Conservation (phyloP, 2,113 vertebrate species). For the Falcunculus frontatus region DNA sequence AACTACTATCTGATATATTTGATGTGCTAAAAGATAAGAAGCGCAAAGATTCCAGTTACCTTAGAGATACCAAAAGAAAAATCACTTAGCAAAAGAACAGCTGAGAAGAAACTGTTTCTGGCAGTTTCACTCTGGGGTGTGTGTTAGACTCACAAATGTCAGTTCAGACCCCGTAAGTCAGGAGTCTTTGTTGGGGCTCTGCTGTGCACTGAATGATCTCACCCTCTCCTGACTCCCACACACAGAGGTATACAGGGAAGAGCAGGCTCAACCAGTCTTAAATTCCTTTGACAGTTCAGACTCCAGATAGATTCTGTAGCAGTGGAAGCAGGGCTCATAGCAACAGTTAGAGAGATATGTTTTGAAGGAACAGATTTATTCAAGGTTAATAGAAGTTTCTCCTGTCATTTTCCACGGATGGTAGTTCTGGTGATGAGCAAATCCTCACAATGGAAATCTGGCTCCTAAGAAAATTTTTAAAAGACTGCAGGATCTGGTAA, state of each 20-base stretch:
- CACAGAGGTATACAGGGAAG: constrained; percentile 2
- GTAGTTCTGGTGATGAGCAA: not conserved
- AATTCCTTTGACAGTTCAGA: constrained; percentile 41
- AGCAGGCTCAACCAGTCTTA: constrained; percentile 57
- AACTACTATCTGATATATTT: constrained; percentile 22
- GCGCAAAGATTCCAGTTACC: not conserved
- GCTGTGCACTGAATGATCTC: constrained; percentile 26
- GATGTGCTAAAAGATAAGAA: constrained; percentile 1
- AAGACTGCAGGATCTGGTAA: not conserved
- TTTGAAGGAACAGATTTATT: not conserved
- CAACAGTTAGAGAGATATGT: not conserved
- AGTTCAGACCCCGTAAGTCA: not conserved
- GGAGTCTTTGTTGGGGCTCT: constrained; percentile 27
- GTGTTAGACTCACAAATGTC: not conserved
- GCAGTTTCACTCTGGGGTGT: not conserved
- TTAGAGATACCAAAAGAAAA: constrained; percentile 25
- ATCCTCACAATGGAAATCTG: not conserved
- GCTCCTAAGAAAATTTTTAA: not conserved
- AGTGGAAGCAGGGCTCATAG: not conserved
- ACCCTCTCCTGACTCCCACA: constrained; percentile 51
- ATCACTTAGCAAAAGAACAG: not conserved
- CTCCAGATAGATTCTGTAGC: not conserved
- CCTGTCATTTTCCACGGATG: not conserved
- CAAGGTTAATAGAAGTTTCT: not conserved
- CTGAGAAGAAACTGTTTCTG: not conserved